Conservation (phyloP, 2,888 invertebrate species). For the Dichetophora obliterata region DNA sequence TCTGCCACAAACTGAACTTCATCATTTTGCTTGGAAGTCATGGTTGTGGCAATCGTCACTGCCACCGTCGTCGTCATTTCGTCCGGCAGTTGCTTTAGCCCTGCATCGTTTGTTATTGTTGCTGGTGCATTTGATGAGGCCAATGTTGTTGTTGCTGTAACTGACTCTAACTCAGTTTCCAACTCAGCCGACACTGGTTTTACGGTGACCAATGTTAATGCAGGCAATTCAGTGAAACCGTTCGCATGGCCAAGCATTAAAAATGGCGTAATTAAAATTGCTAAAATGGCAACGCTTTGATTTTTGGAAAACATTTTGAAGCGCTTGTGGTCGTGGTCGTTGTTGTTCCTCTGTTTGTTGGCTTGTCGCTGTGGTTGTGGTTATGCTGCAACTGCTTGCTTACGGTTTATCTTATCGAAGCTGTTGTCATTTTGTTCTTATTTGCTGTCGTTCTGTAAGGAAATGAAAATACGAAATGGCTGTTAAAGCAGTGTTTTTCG, state of each 20-base stretch:
- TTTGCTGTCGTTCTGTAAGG: slow-evolving; percentile 21
- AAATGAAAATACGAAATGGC: background rate
- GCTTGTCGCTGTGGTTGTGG: background rate
- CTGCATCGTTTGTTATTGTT: slow-evolving; percentile 45
- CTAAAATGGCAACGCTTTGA: slow-evolving; percentile 57
- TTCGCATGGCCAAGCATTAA: slow-evolving; percentile 47
- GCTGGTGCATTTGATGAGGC: slow-evolving; percentile 49
- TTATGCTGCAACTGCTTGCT: background rate
- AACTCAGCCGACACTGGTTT: background rate
- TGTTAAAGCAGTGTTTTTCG: too few species aligned
- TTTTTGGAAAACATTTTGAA: slow-evolving; percentile 56
- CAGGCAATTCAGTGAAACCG: slow-evolving; percentile 19
- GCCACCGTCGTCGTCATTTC: background rate
- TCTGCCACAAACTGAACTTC: background rate
- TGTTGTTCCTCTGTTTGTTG: background rate
- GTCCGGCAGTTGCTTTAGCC: background rate
- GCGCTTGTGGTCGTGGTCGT: background rate
- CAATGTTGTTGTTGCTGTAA: slow-evolving; percentile 43
- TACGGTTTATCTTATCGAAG: slow-evolving; percentile 6
- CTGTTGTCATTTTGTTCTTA: slow-evolving; percentile 15
- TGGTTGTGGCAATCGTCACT: background rate
- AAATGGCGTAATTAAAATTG: slow-evolving; percentile 56
- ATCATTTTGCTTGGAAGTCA: background rate
- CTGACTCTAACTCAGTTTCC: background rate
- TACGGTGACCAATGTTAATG: background rate